A percentile compares a stretch with the other conserved stretches of the same genome.
These are phyloP conservation scores for Murina feae DNA, from an alignment of 2,113 vertebrate species.

Conservation along the genomic window DNA sequence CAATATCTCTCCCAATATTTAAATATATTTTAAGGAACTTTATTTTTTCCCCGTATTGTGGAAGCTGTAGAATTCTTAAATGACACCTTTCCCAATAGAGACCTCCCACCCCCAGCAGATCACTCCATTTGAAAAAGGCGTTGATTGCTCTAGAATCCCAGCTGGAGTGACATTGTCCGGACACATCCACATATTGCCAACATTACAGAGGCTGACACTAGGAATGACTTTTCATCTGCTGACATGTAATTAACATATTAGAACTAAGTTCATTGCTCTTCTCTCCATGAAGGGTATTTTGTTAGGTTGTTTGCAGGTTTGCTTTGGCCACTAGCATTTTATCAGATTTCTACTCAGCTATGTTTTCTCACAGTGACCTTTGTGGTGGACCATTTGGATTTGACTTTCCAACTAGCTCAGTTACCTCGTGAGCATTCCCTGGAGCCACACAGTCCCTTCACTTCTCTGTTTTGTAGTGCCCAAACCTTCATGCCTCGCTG, in stretches of 20 bases:
- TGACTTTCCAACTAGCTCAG: constrained; percentile 30
- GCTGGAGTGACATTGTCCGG: background rate
- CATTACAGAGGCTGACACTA: background rate
- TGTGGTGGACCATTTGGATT: constrained; percentile 3
- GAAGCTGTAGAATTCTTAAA: background rate
- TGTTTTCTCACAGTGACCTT: constrained; percentile 29
- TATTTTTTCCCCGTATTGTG: background rate
- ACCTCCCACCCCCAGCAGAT: background rate
- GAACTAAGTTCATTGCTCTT: background rate
- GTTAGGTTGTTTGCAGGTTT: background rate
- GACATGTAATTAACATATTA: background rate
- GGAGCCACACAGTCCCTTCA: constrained; percentile 34
- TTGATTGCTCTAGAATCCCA: background rate
- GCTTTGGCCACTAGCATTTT: background rate
- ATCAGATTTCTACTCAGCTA: constrained; percentile 19
- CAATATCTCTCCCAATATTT: background rate
- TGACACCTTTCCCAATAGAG: background rate
- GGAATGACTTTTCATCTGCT: background rate
- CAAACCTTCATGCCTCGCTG: constrained; percentile 62
- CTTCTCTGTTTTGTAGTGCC: constrained; percentile 46
- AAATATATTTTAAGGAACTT: background rate
- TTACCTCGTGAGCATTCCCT: constrained; percentile 46
- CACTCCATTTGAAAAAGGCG: background rate
- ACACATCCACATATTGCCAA: background rate
- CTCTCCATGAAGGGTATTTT: background rate